Percentiles rank a stretch among this genome's conserved stretches.
These are phyloP conservation scores for Macropodus opercularis DNA, from an alignment of 2,797 vertebrate species.

Conservation along the genomic window DNA sequence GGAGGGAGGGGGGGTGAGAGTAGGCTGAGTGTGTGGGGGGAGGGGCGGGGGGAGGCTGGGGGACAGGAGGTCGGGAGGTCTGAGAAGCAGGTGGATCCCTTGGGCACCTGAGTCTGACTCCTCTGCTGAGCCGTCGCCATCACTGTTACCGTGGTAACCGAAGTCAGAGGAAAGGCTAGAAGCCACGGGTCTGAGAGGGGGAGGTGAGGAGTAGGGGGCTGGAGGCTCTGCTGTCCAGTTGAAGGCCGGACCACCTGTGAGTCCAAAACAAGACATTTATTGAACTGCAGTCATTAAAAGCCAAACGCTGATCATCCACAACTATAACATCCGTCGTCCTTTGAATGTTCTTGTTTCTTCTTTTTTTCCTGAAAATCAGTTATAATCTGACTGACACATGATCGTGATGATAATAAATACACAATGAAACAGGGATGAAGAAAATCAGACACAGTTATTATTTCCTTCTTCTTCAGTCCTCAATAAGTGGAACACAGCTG, in stretches of 20 bases:
- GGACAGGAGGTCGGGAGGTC: slow-evolving; percentile 79
- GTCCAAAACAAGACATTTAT: neutral
- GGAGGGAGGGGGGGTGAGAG: slow-evolving; percentile 77
- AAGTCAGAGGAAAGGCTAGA: slow-evolving; percentile 39
- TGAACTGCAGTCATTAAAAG: too few species aligned
- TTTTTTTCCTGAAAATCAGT: too few species aligned
- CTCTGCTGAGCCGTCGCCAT: slow-evolving; percentile 35
- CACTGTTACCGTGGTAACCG: slow-evolving; percentile 44
- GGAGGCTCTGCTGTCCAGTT: slow-evolving; percentile 48
- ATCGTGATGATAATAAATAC: too few species aligned
- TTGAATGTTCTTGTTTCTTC: too few species aligned
- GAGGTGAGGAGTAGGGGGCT: slow-evolving; percentile 28
- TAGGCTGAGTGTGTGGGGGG: slow-evolving; percentile 75
- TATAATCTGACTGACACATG: too few species aligned
- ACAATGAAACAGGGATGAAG: too few species aligned
- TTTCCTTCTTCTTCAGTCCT: too few species aligned
- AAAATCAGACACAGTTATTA: too few species aligned
- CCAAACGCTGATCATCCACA: too few species aligned
- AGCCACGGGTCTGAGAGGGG: slow-evolving; percentile 21
- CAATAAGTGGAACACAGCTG: too few species aligned
- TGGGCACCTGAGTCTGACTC: slow-evolving; percentile 75
- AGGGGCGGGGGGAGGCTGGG: slow-evolving; percentile 79
- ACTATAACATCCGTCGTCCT: too few species aligned
- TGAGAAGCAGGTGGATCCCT: slow-evolving; percentile 82
- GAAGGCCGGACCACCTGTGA: slow-evolving; percentile 47